phyloP scores from a whole-genome alignment of 1,140 invertebrate genomes.

The Andrena cerasifolii region DNA sequence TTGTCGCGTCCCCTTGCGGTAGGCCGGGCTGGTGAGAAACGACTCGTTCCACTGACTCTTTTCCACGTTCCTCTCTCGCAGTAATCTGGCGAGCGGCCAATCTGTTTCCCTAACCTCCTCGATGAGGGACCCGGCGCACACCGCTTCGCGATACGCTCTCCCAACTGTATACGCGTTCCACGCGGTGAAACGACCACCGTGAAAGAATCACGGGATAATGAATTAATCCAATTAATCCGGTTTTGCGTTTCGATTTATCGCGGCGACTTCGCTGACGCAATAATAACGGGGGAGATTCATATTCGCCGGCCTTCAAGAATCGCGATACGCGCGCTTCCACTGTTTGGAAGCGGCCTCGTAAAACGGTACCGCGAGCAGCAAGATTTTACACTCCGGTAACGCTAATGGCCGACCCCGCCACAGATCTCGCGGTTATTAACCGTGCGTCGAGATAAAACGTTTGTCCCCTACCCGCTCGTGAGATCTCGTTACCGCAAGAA shows the following conservation, averaged over 20 bases:
- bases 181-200: background rate
- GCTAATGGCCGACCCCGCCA: background rate
- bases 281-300: background rate
- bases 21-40: background rate
- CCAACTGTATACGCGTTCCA: background rate
- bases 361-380: background rate
- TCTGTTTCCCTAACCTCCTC: background rate
- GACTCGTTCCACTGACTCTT: conserved; percentile 12
- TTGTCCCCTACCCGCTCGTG: background rate
- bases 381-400: background rate
- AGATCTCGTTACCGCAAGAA: background rate
- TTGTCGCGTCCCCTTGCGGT: background rate
- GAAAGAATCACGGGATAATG: conserved; percentile 6
- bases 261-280: background rate
- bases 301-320: background rate
- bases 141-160: background rate
- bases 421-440: background rate
- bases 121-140: no score
- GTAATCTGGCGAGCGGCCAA: conserved; percentile 40
- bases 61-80: conserved; percentile 4
- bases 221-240: conserved; percentile 27
- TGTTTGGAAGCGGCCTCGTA: background rate
- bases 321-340: background rate
- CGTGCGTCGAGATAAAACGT: no score
- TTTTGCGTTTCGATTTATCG: background rate